Evolutionary conservation across 2,113 vertebrate genomes (phyloP), one percentile per base, ranked within the genome.

Genomic region (Vimba vimba): DNA sequence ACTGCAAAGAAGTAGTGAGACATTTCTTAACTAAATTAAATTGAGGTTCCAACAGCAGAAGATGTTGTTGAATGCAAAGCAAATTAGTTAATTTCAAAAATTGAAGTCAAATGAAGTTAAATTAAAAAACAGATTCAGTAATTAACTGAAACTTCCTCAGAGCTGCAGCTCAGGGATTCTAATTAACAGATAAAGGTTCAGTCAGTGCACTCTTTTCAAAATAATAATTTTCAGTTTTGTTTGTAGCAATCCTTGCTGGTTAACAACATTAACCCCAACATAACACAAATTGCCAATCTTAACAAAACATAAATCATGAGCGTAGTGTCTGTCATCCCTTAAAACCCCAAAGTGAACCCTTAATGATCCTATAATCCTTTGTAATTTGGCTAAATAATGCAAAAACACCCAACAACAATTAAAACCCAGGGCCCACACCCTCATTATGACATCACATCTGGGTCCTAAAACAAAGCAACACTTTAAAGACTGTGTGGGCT

Each of bases 391-490:
- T 79, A 6, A 79, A 79, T 39, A 8, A 78, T 78, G 10, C 55
- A 36, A 36, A 1, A 7, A 59, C 11, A 1, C 21, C 19, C 55
- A 57, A 57, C 55, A 23, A 62, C 19, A 62, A 25, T 39, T 6
- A n/a, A 2, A 79, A 79, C 21, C 19, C 55, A 6, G 15, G 15
- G 4, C 13, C 78, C 36, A 47, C 8, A 66, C n/a, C 59, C 79
- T 64, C 79, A 80, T 79, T 43, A 25, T 60, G 55, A 43, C 77
- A 43, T 45, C 36, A 81, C 57, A 39, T 47, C 79, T 81, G 59
- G 15, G n/a, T 64, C 79, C 25, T 81, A 64, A 66, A 85, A 73
- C 79, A 78, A 85, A 82, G 79, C 62, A 62, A 45, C 83, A 43
- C 69, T 82, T 75, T 71, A 33, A 76, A 87, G 69, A 75, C 69